These are phyloP conservation scores for Rhinoptilus africanus DNA, from an alignment of 2,113 vertebrate genomes.

Conservation along the genomic window DNA sequence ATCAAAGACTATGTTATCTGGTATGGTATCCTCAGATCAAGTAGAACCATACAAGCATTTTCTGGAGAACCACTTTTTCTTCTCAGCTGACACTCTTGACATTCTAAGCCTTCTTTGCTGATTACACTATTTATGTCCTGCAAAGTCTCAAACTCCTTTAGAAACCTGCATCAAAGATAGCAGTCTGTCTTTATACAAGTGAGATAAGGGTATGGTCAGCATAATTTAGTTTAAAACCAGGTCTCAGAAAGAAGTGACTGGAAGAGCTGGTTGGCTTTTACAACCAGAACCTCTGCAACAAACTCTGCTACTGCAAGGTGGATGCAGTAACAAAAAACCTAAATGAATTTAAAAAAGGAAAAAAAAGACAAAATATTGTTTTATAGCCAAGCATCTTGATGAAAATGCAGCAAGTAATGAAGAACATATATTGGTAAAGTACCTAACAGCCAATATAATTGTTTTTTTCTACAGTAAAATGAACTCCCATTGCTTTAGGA, in stretches of 20 bases:
- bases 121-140: not conserved
- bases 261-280: not conserved
- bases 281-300: not conserved
- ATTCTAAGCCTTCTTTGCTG: not conserved
- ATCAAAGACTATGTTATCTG: constrained; percentile 1
- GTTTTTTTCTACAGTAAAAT: not conserved
- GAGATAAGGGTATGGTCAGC: not conserved
- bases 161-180: not conserved
- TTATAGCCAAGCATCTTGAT: not conserved
- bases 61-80: not conserved
- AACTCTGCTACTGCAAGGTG: not conserved
- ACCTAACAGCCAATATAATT: not conserved
- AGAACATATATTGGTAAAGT: not conserved
- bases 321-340: not conserved
- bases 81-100: not conserved
- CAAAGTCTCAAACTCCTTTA: not conserved
- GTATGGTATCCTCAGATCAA: not conserved
- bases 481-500: not conserved
- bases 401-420: not conserved
- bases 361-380: not conserved
- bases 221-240: constrained; percentile 1
- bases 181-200: not conserved
- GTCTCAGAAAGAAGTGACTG: not conserved
- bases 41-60: not conserved
- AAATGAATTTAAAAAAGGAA: not conserved